These are phyloP conservation scores for Atta colombica DNA, from an alignment of 1,140 invertebrate genomes.

Conservation along the genomic window DNA sequence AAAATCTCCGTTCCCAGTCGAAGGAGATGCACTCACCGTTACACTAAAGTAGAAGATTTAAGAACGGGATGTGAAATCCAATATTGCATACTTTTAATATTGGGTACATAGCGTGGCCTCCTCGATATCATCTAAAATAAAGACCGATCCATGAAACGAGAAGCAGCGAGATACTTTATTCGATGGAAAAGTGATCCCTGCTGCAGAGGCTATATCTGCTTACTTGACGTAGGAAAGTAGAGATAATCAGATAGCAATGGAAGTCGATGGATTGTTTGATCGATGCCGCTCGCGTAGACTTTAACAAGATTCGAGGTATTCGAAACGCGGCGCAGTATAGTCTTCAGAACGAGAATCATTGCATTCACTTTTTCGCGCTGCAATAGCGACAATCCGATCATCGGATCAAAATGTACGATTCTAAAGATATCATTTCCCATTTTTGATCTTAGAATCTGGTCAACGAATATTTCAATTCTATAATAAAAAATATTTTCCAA, in stretches of 20 bases:
- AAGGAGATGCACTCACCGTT: background rate
- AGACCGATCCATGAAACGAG: constrained; percentile 63
- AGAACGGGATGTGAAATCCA: constrained; percentile 40
- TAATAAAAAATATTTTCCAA: background rate
- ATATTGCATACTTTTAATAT: constrained; percentile 68
- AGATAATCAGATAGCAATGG: constrained; percentile 63
- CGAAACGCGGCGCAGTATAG: constrained; percentile 33
- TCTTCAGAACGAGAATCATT: constrained; percentile 18
- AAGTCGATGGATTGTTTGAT: constrained; percentile 66
- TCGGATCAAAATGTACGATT: background rate
- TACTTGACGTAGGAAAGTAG: constrained; percentile 49
- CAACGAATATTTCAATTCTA: constrained; percentile 4
- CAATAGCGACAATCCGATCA: constrained; percentile 22
- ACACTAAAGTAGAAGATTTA: constrained; percentile 27
- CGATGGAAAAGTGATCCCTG: constrained; percentile 54
- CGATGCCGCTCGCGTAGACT: constrained; percentile 41
- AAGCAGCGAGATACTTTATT: constrained; percentile 55
- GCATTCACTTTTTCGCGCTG: constrained; percentile 4
- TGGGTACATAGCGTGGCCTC: constrained; percentile 53
- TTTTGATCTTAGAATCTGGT: background rate
- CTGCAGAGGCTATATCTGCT: constrained; percentile 49
- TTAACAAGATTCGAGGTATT: constrained; percentile 54
- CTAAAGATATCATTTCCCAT: background rate
- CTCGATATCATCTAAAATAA: constrained; percentile 50
- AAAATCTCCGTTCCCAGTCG: background rate